Percentiles rank a stretch among this genome's conserved stretches.
Evolutionary conservation across 2,888 invertebrate genomes (phyloP).

Genomic region (Dolichomitus sp.): DNA sequence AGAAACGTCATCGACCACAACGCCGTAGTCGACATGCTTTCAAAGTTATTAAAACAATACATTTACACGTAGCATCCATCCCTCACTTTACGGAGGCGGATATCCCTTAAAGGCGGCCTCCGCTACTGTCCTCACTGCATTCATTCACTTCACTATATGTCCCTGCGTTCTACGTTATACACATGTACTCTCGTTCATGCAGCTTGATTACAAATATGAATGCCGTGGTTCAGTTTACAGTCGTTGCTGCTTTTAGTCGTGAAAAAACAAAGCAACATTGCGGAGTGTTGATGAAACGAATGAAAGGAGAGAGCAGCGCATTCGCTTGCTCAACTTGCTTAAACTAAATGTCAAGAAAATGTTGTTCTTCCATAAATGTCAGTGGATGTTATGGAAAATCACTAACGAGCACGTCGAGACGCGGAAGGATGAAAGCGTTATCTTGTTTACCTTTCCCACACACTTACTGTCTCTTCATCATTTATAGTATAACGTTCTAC

Average conservation of each 20-base stretch:
- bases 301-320: slow-evolving; percentile 5
- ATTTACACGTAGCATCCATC: slow-evolving; percentile 68
- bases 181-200: slow-evolving; percentile 36
- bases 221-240: slow-evolving; percentile 26
- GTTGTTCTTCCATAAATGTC: slow-evolving; percentile 39
- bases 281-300: slow-evolving; percentile 11
- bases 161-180: slow-evolving; percentile 5
- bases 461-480: neutral
- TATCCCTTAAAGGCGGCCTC: slow-evolving; percentile 31
- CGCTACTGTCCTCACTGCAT: slow-evolving; percentile 18
- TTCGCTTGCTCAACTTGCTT: slow-evolving; percentile 19
- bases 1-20: neutral
- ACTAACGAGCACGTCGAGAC: slow-evolving; percentile 32
- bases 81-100: slow-evolving; percentile 42
- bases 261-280: slow-evolving; percentile 26
- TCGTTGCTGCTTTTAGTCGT: slow-evolving; percentile 4
- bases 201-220: slow-evolving; percentile 52
- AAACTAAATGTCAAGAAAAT: slow-evolving; percentile 50
- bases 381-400: slow-evolving; percentile 39
- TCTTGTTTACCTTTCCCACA: slow-evolving; percentile 14
- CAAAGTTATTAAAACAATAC: slow-evolving; percentile 79
- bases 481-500: slow-evolving; percentile 9
- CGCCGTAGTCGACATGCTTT: slow-evolving; percentile 67
- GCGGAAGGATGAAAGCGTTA: neutral
- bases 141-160: slow-evolving; percentile 1